Conservation (phyloP, 2,113 vertebrate species). For the Anolis sagrei region DNA sequence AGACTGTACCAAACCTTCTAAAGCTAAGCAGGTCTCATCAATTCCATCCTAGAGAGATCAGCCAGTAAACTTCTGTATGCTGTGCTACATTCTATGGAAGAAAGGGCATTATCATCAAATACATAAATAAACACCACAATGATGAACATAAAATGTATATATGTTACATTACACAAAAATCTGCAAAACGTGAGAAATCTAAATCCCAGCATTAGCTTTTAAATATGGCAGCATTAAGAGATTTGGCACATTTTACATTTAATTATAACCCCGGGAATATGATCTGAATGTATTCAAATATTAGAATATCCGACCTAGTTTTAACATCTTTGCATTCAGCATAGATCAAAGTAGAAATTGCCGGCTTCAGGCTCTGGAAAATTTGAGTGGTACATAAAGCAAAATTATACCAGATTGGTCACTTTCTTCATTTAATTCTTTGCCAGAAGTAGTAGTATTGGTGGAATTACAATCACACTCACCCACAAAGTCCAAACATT, state of each 20-base stretch:
- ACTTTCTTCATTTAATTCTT: background rate
- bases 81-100: background rate
- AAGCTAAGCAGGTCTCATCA: background rate
- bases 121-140: background rate
- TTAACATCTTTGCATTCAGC: background rate
- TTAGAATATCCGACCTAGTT: constrained; percentile 11
- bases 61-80: background rate
- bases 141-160: background rate
- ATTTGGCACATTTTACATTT: background rate
- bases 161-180: background rate
- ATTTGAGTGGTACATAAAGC: background rate
- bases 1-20: background rate
- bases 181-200: background rate
- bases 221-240: constrained; percentile 1
- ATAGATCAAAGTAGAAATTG: background rate
- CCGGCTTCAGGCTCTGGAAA: background rate
- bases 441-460: background rate
- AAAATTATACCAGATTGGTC: background rate
- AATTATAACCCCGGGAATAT: background rate
- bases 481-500: too few relatives aligned
- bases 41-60: background rate
- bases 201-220: background rate
- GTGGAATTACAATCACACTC: background rate
- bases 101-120: background rate
- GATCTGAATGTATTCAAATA: background rate